Base-by-base conservation (phyloP, 2,888 invertebrate species). In the Calameuta pallipes region DNA sequence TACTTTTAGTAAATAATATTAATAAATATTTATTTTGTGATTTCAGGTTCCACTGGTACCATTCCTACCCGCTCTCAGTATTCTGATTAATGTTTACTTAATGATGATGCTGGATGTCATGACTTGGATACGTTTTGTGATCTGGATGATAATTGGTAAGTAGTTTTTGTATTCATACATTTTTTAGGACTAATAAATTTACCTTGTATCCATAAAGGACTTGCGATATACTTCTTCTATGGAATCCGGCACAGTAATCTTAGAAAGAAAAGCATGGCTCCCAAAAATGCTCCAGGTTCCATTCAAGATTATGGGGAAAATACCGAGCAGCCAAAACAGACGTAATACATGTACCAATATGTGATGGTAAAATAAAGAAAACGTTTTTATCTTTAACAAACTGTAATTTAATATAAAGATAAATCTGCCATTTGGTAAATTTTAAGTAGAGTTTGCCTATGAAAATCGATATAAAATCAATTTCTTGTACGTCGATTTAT, bases 61-160 rank as follows among this genome's bases (percentile, higher is more conserved):
- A 2, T 92, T 96, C 79, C 90, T 98, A 76, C 98, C 98, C 0
- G 95, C 95, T 69, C 86, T 96, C 73, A 97, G 97, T 88, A 95
- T 97, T 82, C 93, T 97, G 84, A 93, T 96, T 73, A 98, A 98
- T 89, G 93, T 97, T 78, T 96, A 97, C 89, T 92, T 98, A 34
- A 97, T 98, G 97, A 92, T 96, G 78, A 94, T 96, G 91, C 92
- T 98, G 83, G 96, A 96, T 83, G 85, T 91, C 0, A 93, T 94
- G 82, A 98, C 98, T 0, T 98, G 98, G 98, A 92, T 97, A n/a
- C 92, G 97, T 83, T 96, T 97, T 88, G 92, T 92, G 4, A 92
- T 97, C 41, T 98, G 98, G 98, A 94, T 97, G 93, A 89, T 91
- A 15, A 91, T 97, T 82, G 98, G 98, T 96, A 91, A 93, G 94